phyloP scores from a whole-genome alignment of 37 sponge, comb jelly and placozoan genomes.

The Geodia barretti region DNA sequence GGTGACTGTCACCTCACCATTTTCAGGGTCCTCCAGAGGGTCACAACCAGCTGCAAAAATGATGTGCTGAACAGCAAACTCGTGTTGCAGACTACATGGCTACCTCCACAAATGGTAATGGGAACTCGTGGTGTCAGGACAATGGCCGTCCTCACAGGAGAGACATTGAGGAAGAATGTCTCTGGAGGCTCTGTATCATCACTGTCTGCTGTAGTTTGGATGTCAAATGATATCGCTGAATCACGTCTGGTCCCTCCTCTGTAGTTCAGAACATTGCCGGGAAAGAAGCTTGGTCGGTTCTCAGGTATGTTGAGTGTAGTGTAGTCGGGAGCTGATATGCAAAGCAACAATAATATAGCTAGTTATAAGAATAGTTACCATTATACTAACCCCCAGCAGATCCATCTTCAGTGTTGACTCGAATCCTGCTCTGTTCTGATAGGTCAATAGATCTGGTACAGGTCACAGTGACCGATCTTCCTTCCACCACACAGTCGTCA shows the following conservation, averaged over 20 bases:
- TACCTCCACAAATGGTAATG: neutral
- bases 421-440: too few relatives aligned
- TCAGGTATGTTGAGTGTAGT: neutral
- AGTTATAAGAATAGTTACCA: too few relatives aligned
- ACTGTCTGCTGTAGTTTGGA: too few relatives aligned
- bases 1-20: slow-evolving; percentile 18
- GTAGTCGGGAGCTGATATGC: neutral
- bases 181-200: neutral
- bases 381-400: too few relatives aligned
- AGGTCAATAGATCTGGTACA: neutral
- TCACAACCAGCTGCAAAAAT: slow-evolving; percentile 20
- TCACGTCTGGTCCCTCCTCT: too few relatives aligned
- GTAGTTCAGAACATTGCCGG: too few relatives aligned
- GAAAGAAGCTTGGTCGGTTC: too few relatives aligned
- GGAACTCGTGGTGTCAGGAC: neutral
- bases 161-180: neutral
- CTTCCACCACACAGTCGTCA: neutral
- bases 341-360: too few relatives aligned
- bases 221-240: too few relatives aligned
- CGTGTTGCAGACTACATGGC: too few relatives aligned
- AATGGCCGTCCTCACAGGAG: neutral
- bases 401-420: too few relatives aligned
- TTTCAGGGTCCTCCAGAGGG: slow-evolving; percentile 17
- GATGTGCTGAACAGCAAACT: too few relatives aligned
- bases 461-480: neutral